Percentiles rank a stretch among this genome's conserved stretches.
phyloP scores from a whole-genome alignment of 2,113 vertebrate species.

The Eleginops maclovinus region DNA sequence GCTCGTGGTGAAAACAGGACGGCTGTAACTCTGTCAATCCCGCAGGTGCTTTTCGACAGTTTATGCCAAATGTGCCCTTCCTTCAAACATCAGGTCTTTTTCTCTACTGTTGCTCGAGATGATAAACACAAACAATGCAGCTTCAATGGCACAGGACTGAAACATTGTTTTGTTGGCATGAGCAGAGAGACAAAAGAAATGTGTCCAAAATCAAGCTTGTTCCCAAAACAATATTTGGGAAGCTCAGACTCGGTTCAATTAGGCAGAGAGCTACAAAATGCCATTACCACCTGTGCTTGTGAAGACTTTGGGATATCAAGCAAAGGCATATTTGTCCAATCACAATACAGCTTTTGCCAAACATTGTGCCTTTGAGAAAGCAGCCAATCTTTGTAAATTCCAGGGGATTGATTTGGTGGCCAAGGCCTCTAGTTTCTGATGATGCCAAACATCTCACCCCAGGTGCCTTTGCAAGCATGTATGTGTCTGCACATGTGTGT shows the following conservation, averaged over 20 bases:
- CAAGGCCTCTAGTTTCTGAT: conserved; percentile 58
- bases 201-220: conserved; percentile 29
- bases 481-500: conserved; percentile 25
- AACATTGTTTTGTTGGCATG: not conserved
- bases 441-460: conserved; percentile 56
- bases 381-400: conserved; percentile 63
- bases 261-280: conserved; percentile 25
- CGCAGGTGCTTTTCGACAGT: conserved; percentile 48
- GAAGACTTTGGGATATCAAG: conserved; percentile 43
- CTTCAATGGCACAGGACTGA: conserved; percentile 21
- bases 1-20: conserved; percentile 61
- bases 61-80: conserved; percentile 56
- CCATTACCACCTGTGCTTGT: conserved; percentile 49
- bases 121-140: conserved; percentile 57
- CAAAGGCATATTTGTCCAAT: conserved; percentile 63
- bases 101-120: conserved; percentile 26
- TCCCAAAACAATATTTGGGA: conserved; percentile 53
- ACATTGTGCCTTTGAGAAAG: conserved; percentile 66
- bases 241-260: conserved; percentile 22
- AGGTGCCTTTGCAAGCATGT: conserved; percentile 47
- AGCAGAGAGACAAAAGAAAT: conserved; percentile 32
- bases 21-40: conserved; percentile 66
- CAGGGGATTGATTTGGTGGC: conserved; percentile 51
- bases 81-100: conserved; percentile 54
- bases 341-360: conserved; percentile 60